Percentiles rank a stretch among this genome's conserved stretches.
phyloP scores from a whole-genome alignment of 2,113 vertebrate genomes.

The Irena cyanogastra region DNA sequence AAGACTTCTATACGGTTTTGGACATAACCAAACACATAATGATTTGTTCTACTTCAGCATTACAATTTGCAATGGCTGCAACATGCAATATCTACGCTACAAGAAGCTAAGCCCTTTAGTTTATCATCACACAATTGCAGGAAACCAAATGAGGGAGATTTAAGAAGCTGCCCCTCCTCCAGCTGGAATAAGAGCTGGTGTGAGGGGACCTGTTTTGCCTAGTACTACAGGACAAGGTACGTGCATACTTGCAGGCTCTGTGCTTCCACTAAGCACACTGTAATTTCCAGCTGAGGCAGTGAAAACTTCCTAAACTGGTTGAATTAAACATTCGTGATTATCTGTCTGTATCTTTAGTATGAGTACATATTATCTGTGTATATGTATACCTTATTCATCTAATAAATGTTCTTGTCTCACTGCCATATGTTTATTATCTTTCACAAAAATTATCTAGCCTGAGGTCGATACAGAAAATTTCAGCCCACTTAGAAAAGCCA shows the following conservation, averaged over 20 bases:
- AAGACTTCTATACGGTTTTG: not conserved
- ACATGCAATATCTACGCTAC: not conserved
- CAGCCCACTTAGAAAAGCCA: not conserved
- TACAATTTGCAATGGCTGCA: not conserved
- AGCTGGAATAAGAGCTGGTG: not conserved
- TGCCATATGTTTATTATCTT: not conserved
- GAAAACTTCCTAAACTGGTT: not conserved
- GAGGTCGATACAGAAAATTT: not conserved
- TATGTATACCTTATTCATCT: not conserved
- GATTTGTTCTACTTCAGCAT: not conserved
- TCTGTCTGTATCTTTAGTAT: not conserved
- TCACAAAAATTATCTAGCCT: not conserved
- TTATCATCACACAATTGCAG: not conserved
- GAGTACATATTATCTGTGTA: not conserved
- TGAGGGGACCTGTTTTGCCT: not conserved
- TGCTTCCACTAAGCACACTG: not conserved
- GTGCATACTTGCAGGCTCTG: not conserved
- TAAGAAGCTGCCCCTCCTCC: not conserved
- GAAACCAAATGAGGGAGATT: not conserved
- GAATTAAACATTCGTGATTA: not conserved
- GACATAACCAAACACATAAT: not conserved
- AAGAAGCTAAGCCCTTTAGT: not conserved
- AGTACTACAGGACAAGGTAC: not conserved
- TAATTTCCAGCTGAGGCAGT: not conserved
- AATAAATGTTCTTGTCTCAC: not conserved